These are phyloP conservation scores for Crax fasciolata DNA, from an alignment of 2,797 vertebrate species.

Conservation along the genomic window DNA sequence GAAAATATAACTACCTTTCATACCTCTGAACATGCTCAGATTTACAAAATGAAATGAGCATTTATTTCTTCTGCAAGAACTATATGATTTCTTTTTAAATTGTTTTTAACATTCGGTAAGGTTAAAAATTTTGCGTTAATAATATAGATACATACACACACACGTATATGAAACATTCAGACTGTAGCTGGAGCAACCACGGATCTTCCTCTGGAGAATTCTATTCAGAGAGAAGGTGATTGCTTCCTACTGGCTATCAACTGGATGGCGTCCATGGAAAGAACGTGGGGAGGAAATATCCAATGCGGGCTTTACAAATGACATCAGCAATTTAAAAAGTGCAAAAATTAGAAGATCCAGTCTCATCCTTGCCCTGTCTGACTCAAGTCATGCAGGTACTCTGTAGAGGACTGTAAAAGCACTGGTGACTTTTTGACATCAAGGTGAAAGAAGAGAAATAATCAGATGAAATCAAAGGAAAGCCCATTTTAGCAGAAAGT, in stretches of 20 bases:
- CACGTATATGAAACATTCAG: background rate
- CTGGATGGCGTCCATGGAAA: background rate
- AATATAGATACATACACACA: accelerated
- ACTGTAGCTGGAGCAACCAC: background rate
- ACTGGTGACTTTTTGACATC: background rate
- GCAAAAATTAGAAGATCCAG: background rate
- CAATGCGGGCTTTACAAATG: background rate
- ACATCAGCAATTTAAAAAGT: background rate
- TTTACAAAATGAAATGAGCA: conserved; percentile 18
- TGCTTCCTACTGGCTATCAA: background rate
- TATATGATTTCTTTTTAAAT: background rate
- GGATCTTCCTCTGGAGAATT: background rate
- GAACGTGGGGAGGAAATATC: background rate
- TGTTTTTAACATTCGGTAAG: background rate
- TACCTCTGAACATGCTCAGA: conserved; percentile 28
- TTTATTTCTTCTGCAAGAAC: background rate
- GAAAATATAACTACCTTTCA: conserved; percentile 27
- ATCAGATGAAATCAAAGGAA: background rate
- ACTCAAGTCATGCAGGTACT: background rate
- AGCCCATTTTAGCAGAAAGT: background rate
- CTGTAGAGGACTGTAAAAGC: background rate
- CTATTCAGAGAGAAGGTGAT: background rate
- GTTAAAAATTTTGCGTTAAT: background rate
- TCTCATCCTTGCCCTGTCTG: background rate
- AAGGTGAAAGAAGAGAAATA: conserved; percentile 1